Evolutionary conservation across 2,113 vertebrate genomes (phyloP).

Genomic region (Zosterops borbonicus): DNA sequence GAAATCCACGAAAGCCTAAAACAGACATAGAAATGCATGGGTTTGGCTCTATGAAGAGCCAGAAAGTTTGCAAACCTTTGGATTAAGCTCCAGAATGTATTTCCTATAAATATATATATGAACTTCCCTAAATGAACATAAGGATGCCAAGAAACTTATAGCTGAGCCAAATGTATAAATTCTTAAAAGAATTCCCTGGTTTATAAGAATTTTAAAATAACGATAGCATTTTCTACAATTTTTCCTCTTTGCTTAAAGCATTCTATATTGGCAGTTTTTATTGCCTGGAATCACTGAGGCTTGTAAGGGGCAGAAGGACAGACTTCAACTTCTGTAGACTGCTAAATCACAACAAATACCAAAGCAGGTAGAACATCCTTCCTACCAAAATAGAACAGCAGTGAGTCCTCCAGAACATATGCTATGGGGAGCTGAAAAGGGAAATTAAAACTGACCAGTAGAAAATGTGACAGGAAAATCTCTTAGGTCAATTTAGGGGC

Average conservation of each 20-base stretch:
- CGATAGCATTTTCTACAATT: neutral
- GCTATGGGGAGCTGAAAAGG: neutral
- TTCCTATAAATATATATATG: neutral
- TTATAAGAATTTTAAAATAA: neutral
- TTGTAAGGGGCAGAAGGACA: neutral
- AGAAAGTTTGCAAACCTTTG: conserved; percentile 27
- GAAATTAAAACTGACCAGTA: neutral
- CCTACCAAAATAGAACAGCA: neutral
- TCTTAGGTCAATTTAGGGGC: neutral
- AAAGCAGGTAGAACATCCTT: neutral
- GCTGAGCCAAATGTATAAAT: neutral
- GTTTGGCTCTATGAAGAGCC: neutral
- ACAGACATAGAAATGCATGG: neutral
- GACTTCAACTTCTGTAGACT: neutral
- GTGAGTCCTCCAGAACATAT: neutral
- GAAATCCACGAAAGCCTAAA: neutral
- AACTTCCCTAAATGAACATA: conserved; percentile 4
- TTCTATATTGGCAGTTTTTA: neutral
- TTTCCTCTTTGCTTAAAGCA: neutral
- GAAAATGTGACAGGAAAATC: neutral
- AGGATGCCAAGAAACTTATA: neutral
- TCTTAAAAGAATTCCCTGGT: neutral
- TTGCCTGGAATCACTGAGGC: rapidly evolving
- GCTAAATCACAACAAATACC: neutral
- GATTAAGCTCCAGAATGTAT: conserved; percentile 47